Conservation (phyloP, 2,888 invertebrate species). For the Drosophila mulleri region DNA sequence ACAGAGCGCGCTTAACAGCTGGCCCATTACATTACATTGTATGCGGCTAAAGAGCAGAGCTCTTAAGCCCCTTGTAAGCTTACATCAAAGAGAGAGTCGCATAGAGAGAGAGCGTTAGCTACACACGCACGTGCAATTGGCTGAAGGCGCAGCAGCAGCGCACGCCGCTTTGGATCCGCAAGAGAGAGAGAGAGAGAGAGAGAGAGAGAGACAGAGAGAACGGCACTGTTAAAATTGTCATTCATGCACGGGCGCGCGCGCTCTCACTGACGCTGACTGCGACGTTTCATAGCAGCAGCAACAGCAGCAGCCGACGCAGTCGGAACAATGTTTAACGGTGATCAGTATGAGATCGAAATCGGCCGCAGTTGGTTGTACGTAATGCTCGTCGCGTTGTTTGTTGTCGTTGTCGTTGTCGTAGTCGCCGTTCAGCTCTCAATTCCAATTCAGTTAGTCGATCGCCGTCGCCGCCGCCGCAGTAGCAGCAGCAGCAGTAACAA, state of each 20-base stretch:
- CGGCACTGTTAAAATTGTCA: slow-evolving; percentile 63
- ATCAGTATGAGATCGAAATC: slow-evolving; percentile 77
- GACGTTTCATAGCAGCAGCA: slow-evolving; percentile 22
- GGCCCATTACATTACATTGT: slow-evolving; percentile 53
- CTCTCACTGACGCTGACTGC: slow-evolving; percentile 51
- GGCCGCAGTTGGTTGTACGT: slow-evolving; percentile 69
- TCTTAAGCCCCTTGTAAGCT: slow-evolving; percentile 43
- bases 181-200: slow-evolving; percentile 44
- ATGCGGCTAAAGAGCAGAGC: slow-evolving; percentile 18
- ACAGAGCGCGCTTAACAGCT: slow-evolving; percentile 40
- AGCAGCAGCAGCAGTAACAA: slow-evolving; percentile 46
- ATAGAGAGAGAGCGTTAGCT: slow-evolving; percentile 44
- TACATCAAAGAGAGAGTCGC: slow-evolving; percentile 43
- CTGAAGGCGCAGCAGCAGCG: slow-evolving; percentile 16
- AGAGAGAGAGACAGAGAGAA: slow-evolving; percentile 47
- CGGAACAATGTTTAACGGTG: slow-evolving; percentile 62
- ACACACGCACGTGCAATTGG: slow-evolving; percentile 64
- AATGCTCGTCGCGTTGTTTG: slow-evolving; percentile 48
- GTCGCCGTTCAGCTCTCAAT: slow-evolving; percentile 58
- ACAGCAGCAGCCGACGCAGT: slow-evolving; percentile 47
- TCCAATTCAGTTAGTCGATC: slow-evolving; percentile 63
- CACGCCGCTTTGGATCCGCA: slow-evolving; percentile 17
- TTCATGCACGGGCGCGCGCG: slow-evolving; percentile 58
- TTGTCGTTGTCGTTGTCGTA: slow-evolving; percentile 58
- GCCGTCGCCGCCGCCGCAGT: slow-evolving; percentile 24